Evolutionary conservation across 2,888 invertebrate genomes (phyloP), one percentile per base, ranked within the genome.

Genomic region (Leucoma salicis): DNA sequence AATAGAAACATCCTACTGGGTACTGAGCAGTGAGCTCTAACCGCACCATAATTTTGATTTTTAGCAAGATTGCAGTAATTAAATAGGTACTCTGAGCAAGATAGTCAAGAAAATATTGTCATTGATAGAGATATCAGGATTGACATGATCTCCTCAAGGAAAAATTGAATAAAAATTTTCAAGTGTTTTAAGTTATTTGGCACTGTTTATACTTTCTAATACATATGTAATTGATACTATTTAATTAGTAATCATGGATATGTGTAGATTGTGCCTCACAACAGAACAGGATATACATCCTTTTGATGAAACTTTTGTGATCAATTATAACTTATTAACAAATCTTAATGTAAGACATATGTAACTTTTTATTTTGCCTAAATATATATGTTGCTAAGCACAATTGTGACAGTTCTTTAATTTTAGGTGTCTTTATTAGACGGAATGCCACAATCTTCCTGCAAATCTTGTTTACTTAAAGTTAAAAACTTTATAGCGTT

Each of bases 221-320:
- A n/a, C n/a, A n/a, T n/a, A n/a, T n/a, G n/a, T n/a, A n/a, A n/a
- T n/a, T n/a, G n/a, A n/a, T n/a, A n/a, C n/a, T n/a, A n/a, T n/a
- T n/a, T n/a, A 21, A 21, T 21, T 8, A 21, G 8, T 21, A 21
- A 11, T 7, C 2, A 81, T 81, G 78, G 65, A 69, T 14, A 63
- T 74, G 47, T 85, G 85, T 56, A 70, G 82, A 56, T 75, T 75
- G 14, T 85, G 85, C 63, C 54, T 83, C 45, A 39, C 64, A 40
- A 60, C 64, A 14, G 69, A 63, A 32, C 56, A 46, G 32, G 47
- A 51, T 14, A 51, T 80, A 53, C 44, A 62, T 31, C 53, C 52
- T 13, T 42, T 82, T 25, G 64, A 79, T 52, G 70, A 74, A 46
- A 43, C 36, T 38, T 70, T 71, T 38, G 46, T 78, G 18, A 44